Evolutionary conservation across 2,888 invertebrate genomes (phyloP).

Genomic region (Synanthedon formicaeformis): DNA sequence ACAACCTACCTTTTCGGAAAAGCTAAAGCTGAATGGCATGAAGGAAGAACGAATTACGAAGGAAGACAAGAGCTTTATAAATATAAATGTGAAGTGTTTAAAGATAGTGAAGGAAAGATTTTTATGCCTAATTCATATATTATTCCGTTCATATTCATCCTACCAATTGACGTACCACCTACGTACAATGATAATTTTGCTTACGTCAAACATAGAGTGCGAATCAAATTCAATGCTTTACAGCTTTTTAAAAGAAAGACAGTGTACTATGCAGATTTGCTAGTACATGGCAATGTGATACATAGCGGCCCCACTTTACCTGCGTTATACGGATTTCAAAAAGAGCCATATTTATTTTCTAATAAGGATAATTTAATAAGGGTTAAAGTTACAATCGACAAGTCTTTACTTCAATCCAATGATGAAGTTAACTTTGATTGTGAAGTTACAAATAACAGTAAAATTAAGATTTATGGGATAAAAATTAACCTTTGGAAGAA

Average conservation of each 20-base stretch:
- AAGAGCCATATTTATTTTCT: background rate
- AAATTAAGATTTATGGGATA: background rate
- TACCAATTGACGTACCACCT: background rate
- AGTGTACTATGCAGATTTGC: background rate
- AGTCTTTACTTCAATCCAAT: background rate
- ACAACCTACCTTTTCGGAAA: background rate
- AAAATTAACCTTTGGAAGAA: background rate
- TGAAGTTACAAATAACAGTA: background rate
- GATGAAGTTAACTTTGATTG: background rate
- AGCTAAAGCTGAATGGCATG: background rate
- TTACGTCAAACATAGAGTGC: background rate
- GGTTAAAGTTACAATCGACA: background rate
- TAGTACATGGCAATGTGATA: background rate
- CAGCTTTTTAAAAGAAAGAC: background rate
- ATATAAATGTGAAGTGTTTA: background rate
- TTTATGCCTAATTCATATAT: background rate
- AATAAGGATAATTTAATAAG: background rate
- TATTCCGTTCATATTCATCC: background rate
- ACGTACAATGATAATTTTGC: background rate
- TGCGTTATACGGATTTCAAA: background rate
- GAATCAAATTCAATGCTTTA: background rate
- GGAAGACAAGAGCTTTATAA: background rate
- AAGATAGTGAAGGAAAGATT: background rate
- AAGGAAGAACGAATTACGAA: background rate
- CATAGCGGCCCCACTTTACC: background rate